phyloP scores from a whole-genome alignment of 1,140 invertebrate species.

The Bombus fervidus region DNA sequence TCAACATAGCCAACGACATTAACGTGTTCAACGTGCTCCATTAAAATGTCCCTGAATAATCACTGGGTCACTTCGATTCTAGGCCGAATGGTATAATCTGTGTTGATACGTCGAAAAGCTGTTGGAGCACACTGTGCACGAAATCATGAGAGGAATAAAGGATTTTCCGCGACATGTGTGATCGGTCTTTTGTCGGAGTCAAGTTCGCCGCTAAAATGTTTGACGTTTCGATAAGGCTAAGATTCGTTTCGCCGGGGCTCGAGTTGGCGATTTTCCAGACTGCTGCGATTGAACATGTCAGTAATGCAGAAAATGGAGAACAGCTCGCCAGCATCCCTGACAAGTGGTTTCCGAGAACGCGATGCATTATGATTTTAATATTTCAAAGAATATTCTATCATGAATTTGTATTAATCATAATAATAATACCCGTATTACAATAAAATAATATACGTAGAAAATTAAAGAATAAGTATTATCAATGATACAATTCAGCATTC shows the following conservation, averaged over 20 bases:
- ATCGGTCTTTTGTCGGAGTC: conserved; percentile 38
- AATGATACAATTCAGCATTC: too few species aligned
- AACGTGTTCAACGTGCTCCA: not conserved
- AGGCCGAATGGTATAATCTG: not conserved
- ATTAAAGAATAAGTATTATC: not conserved
- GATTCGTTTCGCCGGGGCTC: conserved; percentile 35
- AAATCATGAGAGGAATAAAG: conserved; percentile 13
- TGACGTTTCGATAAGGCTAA: conserved; percentile 48
- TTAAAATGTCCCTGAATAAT: not conserved
- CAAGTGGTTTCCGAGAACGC: not conserved
- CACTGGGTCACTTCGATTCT: not conserved
- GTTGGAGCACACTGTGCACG: not conserved
- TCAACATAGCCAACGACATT: not conserved
- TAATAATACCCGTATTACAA: not conserved
- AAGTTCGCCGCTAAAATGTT: conserved; percentile 52
- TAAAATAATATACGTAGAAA: not conserved
- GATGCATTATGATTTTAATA: not conserved
- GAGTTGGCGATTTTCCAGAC: conserved; percentile 61
- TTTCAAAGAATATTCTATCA: not conserved
- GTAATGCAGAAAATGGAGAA: conserved; percentile 19
- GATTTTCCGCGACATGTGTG: not conserved
- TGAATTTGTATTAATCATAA: not conserved
- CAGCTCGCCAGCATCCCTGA: not conserved
- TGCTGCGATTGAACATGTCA: conserved; percentile 58
- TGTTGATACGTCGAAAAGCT: not conserved